These are phyloP conservation scores for Nothoprocta perdicaria DNA, from an alignment of 2,113 vertebrate genomes.

Conservation along the genomic window DNA sequence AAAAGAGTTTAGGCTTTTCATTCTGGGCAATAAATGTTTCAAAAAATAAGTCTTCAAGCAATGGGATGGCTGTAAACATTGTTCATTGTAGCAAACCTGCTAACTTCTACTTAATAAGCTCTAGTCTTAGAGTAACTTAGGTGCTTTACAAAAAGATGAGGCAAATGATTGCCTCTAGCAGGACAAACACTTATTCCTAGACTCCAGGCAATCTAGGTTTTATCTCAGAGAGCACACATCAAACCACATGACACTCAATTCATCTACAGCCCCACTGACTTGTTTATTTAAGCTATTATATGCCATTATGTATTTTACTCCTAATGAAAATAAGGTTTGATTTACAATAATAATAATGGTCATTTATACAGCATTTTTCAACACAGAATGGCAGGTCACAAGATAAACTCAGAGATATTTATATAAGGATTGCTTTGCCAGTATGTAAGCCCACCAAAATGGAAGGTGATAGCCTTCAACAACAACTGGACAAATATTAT, in stretches of 20 bases:
- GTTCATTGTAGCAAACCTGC: neutral
- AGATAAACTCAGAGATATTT: slow-evolving; percentile 53
- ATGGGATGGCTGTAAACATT: neutral
- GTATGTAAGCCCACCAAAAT: slow-evolving; percentile 25
- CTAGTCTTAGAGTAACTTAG: neutral
- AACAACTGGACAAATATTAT: slow-evolving; percentile 64
- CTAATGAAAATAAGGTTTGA: slow-evolving; percentile 50
- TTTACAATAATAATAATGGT: slow-evolving; percentile 52
- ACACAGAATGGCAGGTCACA: slow-evolving; percentile 26
- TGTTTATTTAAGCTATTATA: neutral
- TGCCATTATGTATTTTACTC: slow-evolving; percentile 37
- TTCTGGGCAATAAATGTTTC: neutral
- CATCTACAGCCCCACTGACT: neutral
- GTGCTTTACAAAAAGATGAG: neutral
- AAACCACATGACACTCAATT: neutral
- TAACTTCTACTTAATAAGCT: neutral
- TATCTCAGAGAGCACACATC: slow-evolving; percentile 6
- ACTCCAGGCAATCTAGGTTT: neutral
- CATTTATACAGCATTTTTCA: slow-evolving; percentile 47
- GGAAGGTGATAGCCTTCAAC: slow-evolving; percentile 44
- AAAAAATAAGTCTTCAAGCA: neutral
- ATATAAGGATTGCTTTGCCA: neutral
- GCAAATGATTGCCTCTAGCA: neutral
- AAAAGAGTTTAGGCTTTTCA: neutral
- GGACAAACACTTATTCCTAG: neutral